These are phyloP conservation scores for Coremacera marginata DNA, from an alignment of 2,888 invertebrate genomes.

Conservation along the genomic window DNA sequence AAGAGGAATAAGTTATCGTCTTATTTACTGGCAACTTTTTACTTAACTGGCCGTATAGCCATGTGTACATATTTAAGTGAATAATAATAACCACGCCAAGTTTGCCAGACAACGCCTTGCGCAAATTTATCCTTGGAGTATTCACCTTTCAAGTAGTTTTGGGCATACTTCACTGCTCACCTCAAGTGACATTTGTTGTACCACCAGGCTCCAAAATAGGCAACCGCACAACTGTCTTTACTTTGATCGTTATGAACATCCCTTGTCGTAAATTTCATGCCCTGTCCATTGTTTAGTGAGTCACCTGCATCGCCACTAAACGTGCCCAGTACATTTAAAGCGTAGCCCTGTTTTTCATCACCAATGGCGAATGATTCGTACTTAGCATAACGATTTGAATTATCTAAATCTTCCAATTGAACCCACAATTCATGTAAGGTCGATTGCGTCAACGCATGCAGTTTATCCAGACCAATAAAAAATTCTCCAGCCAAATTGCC, in stretches of 20 bases:
- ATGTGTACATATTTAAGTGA: conserved; percentile 48
- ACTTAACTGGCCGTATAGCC: conserved; percentile 41
- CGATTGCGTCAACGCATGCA: conserved; percentile 67
- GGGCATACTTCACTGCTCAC: conserved; percentile 55
- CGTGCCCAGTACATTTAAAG: conserved; percentile 74
- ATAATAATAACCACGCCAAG: conserved; percentile 45
- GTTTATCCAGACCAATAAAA: conserved; percentile 76
- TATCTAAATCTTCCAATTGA: conserved; percentile 73
- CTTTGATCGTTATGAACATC: conserved; percentile 76
- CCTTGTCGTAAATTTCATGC: conserved; percentile 75
- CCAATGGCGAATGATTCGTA: conserved; percentile 76
- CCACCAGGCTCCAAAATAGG: conserved; percentile 79
- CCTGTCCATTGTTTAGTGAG: conserved; percentile 75
- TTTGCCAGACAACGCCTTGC: conserved; percentile 46
- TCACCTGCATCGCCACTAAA: conserved; percentile 76
- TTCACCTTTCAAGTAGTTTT: conserved; percentile 41
- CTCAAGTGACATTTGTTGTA: conserved; percentile 76
- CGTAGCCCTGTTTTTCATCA: conserved; percentile 74
- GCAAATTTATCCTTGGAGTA: conserved; percentile 32
- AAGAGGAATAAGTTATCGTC: too few species aligned
- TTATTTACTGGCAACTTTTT: too few species aligned
- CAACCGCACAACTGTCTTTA: conserved; percentile 74
- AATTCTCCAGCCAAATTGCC: conserved; percentile 77
- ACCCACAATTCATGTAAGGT: conserved; percentile 72
- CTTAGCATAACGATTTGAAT: conserved; percentile 71